Conservation (phyloP, 1,140 invertebrate species). For the Periplaneta americana region DNA sequence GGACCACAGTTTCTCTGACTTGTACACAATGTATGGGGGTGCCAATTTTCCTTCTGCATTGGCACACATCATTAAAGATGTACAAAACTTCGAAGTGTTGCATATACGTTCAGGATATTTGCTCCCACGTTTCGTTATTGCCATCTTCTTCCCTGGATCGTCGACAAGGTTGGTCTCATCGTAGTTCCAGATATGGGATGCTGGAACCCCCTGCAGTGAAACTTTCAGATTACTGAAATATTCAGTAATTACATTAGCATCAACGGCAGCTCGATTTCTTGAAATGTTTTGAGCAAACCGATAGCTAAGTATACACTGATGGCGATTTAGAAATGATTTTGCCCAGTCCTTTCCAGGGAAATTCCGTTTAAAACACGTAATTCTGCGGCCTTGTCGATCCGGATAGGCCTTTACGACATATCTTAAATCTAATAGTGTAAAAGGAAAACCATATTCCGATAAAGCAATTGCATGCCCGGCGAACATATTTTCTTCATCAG, state of each 20-base stretch:
- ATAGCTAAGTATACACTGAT: neutral
- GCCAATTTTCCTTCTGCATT: neutral
- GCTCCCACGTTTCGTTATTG: neutral
- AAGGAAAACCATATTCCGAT: too few relatives aligned
- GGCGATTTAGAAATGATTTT: neutral
- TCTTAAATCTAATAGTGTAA: too few relatives aligned
- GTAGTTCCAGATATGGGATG: neutral
- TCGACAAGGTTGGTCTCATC: neutral
- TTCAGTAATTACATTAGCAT: neutral
- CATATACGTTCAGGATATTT: neutral
- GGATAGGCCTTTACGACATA: too few relatives aligned
- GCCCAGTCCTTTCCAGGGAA: too few relatives aligned
- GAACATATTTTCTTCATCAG: too few relatives aligned
- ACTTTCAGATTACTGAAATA: neutral
- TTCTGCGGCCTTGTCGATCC: too few relatives aligned
- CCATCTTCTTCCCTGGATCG: neutral
- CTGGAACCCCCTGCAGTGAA: neutral
- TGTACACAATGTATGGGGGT: neutral
- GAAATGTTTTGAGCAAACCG: neutral
- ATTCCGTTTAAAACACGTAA: too few relatives aligned
- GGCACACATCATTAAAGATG: too few relatives aligned
- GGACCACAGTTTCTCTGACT: neutral
- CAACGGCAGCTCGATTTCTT: neutral
- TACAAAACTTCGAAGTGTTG: neutral
- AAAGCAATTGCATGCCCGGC: too few relatives aligned